These are phyloP conservation scores for Cyphomyrus plagiostoma DNA, from an alignment of 2,113 vertebrate species.

Conservation along the genomic window DNA sequence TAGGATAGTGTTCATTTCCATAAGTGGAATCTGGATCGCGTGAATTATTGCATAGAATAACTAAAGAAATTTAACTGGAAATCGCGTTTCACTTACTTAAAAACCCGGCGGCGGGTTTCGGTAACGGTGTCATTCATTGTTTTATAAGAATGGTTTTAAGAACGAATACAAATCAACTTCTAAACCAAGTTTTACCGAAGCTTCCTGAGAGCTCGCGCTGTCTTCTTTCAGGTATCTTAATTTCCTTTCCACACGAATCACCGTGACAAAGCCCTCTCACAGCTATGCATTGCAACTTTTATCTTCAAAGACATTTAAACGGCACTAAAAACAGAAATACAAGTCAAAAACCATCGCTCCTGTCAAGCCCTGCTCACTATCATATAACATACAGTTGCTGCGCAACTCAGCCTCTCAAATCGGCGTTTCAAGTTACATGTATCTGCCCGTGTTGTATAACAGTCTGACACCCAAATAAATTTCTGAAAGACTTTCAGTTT, in stretches of 20 bases:
- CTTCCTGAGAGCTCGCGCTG: not conserved
- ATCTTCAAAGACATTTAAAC: not conserved
- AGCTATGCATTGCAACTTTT: not conserved
- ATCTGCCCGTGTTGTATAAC: not conserved
- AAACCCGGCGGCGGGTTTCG: not conserved
- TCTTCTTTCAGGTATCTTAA: not conserved
- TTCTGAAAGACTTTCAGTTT: not conserved
- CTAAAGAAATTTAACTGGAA: not conserved
- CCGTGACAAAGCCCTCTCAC: not conserved
- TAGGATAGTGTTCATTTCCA: not conserved
- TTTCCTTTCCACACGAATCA: not conserved
- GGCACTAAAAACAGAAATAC: not conserved
- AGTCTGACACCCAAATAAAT: not conserved
- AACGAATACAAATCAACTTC: not conserved
- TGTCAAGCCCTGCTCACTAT: not conserved
- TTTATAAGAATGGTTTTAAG: not conserved
- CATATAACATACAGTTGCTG: not conserved
- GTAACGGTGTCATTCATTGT: not conserved
- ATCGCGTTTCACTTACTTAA: not conserved
- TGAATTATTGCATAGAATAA: not conserved
- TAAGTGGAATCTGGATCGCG: not conserved
- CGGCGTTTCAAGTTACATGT: not conserved
- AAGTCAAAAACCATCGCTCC: not conserved
- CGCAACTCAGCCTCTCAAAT: conserved; percentile 2
- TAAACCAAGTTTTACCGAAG: not conserved